phyloP scores from a whole-genome alignment of 2,888 invertebrate species.

The Pristionchus entomophagus region DNA sequence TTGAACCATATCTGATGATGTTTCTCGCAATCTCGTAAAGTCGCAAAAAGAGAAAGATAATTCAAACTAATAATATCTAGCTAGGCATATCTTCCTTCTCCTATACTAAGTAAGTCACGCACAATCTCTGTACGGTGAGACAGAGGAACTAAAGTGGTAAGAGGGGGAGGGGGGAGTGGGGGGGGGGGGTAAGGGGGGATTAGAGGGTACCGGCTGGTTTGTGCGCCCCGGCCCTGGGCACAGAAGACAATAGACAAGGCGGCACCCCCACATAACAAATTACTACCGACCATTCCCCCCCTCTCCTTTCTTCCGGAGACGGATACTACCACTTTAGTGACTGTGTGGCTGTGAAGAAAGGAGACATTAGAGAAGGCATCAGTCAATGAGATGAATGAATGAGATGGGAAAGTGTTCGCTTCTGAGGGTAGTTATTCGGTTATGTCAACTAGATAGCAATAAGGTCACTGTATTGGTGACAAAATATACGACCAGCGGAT shows the following conservation, averaged over 20 bases:
- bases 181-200: not conserved
- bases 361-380: not conserved
- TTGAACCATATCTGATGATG: no score
- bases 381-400: not conserved
- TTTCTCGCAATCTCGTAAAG: not conserved
- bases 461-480: not conserved
- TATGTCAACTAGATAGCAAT: not conserved
- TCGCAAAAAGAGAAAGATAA: no score
- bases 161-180: not conserved
- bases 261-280: conserved; percentile 5
- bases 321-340: not conserved
- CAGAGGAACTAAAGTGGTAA: not conserved
- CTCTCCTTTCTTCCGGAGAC: not conserved
- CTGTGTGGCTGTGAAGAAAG: not conserved
- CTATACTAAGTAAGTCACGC: no score
- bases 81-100: no score
- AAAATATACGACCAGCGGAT: not conserved
- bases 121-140: not conserved
- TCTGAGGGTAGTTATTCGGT: not conserved
- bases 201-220: not conserved
- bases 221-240: not conserved
- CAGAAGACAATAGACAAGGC: conserved; percentile 31
- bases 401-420: not conserved
- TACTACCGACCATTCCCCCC: conserved; percentile 2
- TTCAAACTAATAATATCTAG: no score